Evolutionary conservation across 2,888 invertebrate species (phyloP).

Genomic region (Drosophila monieri): DNA sequence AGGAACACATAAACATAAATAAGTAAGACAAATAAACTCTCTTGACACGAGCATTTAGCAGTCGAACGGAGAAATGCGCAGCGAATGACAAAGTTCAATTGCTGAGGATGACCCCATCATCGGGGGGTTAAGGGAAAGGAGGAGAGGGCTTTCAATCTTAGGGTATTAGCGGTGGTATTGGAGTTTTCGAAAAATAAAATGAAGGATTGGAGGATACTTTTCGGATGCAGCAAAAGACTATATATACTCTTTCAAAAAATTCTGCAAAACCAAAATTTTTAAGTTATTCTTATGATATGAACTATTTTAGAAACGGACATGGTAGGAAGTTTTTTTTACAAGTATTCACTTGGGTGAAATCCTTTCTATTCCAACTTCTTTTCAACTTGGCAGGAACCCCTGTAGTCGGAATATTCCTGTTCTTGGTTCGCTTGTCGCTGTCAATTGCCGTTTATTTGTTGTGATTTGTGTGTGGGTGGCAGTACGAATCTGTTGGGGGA

Average conservation of each 20-base stretch:
- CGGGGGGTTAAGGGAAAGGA: neutral
- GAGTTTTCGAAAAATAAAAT: too few species aligned
- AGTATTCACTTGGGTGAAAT: neutral
- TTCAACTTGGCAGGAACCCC: neutral
- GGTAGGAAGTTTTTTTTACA: neutral
- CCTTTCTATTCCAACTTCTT: neutral
- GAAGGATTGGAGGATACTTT: too few species aligned
- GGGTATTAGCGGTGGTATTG: neutral
- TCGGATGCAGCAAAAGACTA: too few species aligned
- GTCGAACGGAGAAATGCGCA: constrained; percentile 29
- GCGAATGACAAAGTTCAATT: constrained; percentile 59
- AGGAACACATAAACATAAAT: constrained; percentile 69
- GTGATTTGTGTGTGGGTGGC: constrained; percentile 58
- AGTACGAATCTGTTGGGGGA: constrained; percentile 25
- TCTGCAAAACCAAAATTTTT: too few species aligned
- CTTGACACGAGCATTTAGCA: constrained; percentile 71
- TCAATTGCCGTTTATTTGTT: constrained; percentile 73
- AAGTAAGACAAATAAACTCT: constrained; percentile 74
- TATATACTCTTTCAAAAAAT: too few species aligned
- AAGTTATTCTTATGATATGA: too few species aligned
- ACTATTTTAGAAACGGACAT: too few species aligned
- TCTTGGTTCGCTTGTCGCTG: constrained; percentile 66
- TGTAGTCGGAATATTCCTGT: constrained; percentile 7
- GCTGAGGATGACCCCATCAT: constrained; percentile 43
- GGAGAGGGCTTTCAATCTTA: neutral